These are phyloP conservation scores for Dasysyrphus albostriatus DNA, from an alignment of 2,888 invertebrate species.

Conservation along the genomic window DNA sequence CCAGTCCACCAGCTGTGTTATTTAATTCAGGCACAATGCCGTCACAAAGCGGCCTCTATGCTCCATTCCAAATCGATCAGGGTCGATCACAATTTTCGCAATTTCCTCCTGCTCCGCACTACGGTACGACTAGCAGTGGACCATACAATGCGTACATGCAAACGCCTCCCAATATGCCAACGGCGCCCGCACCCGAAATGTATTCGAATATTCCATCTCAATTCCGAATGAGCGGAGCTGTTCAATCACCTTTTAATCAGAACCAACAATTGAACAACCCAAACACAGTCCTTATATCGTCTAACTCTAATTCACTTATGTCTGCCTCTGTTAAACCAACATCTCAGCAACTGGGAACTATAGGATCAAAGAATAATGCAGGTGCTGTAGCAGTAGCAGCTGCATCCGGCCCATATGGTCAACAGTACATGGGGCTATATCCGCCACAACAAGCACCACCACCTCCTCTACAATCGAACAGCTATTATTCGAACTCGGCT, in stretches of 20 bases:
- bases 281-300: conserved; percentile 94
- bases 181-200: conserved; percentile 88
- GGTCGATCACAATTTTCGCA: conserved; percentile 92
- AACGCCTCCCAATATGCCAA: conserved; percentile 85
- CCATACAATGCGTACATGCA: conserved; percentile 89
- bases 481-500: conserved; percentile 83
- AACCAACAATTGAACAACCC: conserved; percentile 92
- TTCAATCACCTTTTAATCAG: conserved; percentile 88
- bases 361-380: conserved; percentile 85
- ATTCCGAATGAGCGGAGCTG: conserved; percentile 87
- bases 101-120: conserved; percentile 86
- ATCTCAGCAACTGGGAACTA: conserved; percentile 92
- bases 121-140: conserved; percentile 85
- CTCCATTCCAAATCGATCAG: conserved; percentile 90
- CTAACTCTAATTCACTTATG: conserved; percentile 94
- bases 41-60: conserved; percentile 91
- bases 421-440: conserved; percentile 84
- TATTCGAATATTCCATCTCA: conserved; percentile 87
- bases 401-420: conserved; percentile 78
- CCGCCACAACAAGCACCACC: conserved; percentile 82
- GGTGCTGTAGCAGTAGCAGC: conserved; percentile 79
- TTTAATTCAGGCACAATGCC: conserved; percentile 91
- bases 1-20: conserved; percentile 91
- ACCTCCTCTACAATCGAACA: conserved; percentile 83
- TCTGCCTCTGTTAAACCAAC: conserved; percentile 92